Conservation (phyloP, 1,140 invertebrate genomes). For the Bombus picipes region DNA sequence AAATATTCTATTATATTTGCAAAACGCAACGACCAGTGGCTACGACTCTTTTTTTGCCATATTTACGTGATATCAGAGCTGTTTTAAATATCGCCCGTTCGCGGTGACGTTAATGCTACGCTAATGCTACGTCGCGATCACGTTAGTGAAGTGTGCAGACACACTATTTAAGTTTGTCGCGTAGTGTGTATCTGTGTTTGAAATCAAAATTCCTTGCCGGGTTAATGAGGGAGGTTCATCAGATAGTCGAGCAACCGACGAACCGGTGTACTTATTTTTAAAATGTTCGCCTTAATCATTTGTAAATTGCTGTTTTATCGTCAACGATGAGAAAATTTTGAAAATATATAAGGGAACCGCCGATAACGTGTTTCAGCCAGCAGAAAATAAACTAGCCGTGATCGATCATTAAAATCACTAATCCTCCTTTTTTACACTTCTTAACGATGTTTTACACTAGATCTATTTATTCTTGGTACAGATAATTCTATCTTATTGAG, state of each 20-base stretch:
- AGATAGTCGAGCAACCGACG: constrained; percentile 2
- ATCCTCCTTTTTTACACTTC: neutral
- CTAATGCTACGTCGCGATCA: constrained; percentile 16
- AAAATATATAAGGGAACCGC: neutral
- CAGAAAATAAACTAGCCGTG: neutral
- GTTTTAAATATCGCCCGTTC: constrained; percentile 1
- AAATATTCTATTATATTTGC: no score
- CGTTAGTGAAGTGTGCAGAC: constrained; percentile 30
- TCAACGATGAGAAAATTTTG: neutral
- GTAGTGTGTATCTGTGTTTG: constrained; percentile 5
- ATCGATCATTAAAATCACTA: neutral
- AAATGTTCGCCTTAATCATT: constrained; percentile 15
- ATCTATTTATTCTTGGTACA: neutral
- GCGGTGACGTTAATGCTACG: constrained; percentile 13
- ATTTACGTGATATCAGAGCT: constrained; percentile 1
- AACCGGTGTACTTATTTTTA: constrained; percentile 26
- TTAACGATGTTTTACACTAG: neutral
- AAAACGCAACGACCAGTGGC: no score
- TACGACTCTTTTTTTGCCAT: neutral
- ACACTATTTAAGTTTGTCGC: constrained; percentile 16
- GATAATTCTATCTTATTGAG: neutral
- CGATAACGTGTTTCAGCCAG: neutral
- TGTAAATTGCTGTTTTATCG: constrained; percentile 6
- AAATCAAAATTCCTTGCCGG: constrained; percentile 38
- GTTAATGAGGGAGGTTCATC: constrained; percentile 36